These are phyloP conservation scores for Anagrus nilaparvatae DNA, from an alignment of 1,140 invertebrate genomes.

Conservation along the genomic window DNA sequence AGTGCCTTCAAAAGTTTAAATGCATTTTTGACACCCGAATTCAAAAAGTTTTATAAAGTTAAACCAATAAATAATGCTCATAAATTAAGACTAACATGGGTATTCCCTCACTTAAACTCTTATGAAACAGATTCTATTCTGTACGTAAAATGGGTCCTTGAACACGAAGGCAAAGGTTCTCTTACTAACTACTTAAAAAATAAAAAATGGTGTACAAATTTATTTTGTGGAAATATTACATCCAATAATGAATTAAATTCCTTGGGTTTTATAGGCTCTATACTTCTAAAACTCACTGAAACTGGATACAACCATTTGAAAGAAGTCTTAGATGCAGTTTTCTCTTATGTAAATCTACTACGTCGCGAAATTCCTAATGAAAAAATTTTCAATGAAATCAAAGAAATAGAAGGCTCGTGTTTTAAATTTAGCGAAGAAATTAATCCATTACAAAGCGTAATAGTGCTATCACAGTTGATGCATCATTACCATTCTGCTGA, in stretches of 20 bases:
- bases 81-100: constrained; percentile 61
- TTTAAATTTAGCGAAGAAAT: constrained; percentile 55
- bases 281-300: constrained; percentile 67
- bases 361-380: constrained; percentile 48
- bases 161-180: constrained; percentile 80
- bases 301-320: constrained; percentile 64
- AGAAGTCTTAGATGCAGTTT: constrained; percentile 58
- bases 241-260: constrained; percentile 65
- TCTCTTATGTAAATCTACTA: constrained; percentile 64
- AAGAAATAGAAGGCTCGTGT: constrained; percentile 48
- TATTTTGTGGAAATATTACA: constrained; percentile 62
- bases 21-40: constrained; percentile 53
- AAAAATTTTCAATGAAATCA: constrained; percentile 63
- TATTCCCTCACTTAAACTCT: constrained; percentile 57
- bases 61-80: constrained; percentile 65
- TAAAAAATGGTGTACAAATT: constrained; percentile 71
- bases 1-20: constrained; percentile 32
- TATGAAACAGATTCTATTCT: constrained; percentile 68
- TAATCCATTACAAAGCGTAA: constrained; percentile 65
- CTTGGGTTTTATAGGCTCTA: constrained; percentile 59
- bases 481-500: constrained; percentile 66
- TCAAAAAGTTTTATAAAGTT: constrained; percentile 65
- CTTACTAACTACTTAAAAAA: constrained; percentile 71
- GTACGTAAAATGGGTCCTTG: constrained; percentile 71
- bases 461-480: constrained; percentile 67